Evolutionary conservation across 1,140 invertebrate genomes (phyloP), one percentile per base, ranked within the genome.

Genomic region (Xylocopa sonorina): DNA sequence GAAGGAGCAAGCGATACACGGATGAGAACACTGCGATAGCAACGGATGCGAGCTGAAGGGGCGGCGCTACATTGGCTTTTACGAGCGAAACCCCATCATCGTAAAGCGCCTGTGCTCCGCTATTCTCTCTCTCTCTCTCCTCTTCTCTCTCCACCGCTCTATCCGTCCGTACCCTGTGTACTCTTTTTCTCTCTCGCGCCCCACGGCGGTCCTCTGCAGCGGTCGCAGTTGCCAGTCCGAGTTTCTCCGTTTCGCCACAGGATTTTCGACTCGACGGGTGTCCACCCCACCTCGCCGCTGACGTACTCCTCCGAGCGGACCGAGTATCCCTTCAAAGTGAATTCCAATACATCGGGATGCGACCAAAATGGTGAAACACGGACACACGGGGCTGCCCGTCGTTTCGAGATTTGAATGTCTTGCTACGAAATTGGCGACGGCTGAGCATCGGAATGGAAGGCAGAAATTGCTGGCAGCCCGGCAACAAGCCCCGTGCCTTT

Each of bases 21-120:
- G 63, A 50, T 60, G 57, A 18, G 48, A 66, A 60, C 63, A 38
- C n/a, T n/a, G 51, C 46, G 62, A 24, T 63, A 58, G 69, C 63
- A 66, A 66, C 38, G 69, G 64, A 67, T 68, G 76, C 24, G 55
- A 74, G 75, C 29, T 29, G 72, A 71, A 62, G 55, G 62, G 80
- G 77, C 85, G 85, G 80, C 81, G 83, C 66, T 86, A 88, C 84
- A 87, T 87, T 88, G 85, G 87, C 87, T 88, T 88, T 88, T 88
- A 88, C 80, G 85, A 81, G 71, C 80, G 84, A 88, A 87, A 82
- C 73, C 71, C 79, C 87, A 88, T 88, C 87, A 85, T 83, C 85
- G 87, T 88, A 88, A 88, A 88, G 80, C 80, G 74, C 67, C 69
- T 71, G 67, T 69, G 53, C 69, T 68, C 74, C 24, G 67, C 74